Evolutionary conservation across 30 jellyfish, hydroid and myxozoan species (phyloP).

Genomic region (Rhopilema esculentum): DNA sequence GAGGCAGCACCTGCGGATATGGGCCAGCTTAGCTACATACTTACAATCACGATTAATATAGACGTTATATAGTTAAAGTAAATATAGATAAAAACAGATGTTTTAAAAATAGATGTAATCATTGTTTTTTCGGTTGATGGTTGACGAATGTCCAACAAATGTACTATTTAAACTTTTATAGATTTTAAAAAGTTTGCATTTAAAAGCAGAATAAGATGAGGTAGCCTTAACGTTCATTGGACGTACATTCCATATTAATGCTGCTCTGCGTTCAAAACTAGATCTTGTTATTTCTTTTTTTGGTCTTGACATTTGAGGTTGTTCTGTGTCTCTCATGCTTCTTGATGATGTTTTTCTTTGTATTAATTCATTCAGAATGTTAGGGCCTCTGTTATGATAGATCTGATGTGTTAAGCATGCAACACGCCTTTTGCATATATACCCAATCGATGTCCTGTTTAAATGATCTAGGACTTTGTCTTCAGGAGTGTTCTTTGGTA

Average conservation of each 20-base stretch:
- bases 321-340: constrained; percentile 54
- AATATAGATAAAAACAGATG: no score
- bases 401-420: constrained; percentile 56
- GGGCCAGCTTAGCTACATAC: not conserved
- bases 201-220: constrained; percentile 42
- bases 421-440: constrained; percentile 45
- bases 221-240: constrained; percentile 51
- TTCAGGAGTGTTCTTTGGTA: constrained; percentile 47
- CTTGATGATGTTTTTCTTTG: constrained; percentile 50
- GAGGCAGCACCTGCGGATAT: constrained; percentile 21
- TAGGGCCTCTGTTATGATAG: constrained; percentile 49
- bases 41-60: not conserved
- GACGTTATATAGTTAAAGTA: no score
- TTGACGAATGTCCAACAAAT: constrained; percentile 4
- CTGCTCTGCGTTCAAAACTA: constrained; percentile 53
- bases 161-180: not conserved
- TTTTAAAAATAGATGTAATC: constrained; percentile 2
- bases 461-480: constrained; percentile 51
- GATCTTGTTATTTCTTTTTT: constrained; percentile 56
- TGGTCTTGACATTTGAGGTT: constrained; percentile 43
- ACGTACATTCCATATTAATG: constrained; percentile 56
- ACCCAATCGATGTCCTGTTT: constrained; percentile 49
- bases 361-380: constrained; percentile 51
- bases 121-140: not conserved
- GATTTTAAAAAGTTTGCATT: constrained; percentile 49